Evolutionary conservation across 2,113 vertebrate species (phyloP), one percentile per base, ranked within the genome.

Genomic region (Melanocharis versteri): DNA sequence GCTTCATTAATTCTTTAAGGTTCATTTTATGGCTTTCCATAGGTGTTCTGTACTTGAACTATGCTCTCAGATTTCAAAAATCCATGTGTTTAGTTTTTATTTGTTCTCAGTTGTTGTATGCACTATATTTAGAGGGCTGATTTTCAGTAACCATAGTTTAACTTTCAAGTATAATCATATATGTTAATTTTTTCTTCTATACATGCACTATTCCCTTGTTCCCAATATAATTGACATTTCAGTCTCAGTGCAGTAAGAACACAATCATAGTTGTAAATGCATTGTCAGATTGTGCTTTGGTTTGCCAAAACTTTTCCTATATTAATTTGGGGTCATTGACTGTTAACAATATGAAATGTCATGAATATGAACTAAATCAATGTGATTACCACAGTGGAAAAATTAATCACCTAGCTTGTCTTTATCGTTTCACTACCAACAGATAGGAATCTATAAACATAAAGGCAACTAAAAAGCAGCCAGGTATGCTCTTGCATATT

Each of bases 361-460:
- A 96, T 96, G 87, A 94, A 96, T 93, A 93, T 95, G 78, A 87
- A 85, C 70, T 93, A 95, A 96, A 94, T 97, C 95, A 83, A 97
- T 96, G 93, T 94, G 89, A 95, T 94, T 96, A 94, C 84, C 84
- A 61, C 89, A 83, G 89, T 77, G 93, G 94, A 96, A 96, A 96
- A 93, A 96, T 97, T 96, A 95, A 96, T 96, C 91, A 97, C 87
- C 66, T 72, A 57, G 66, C 93, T 96, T 96, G 93, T 96, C 91
- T 96, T 97, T 91, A 87, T 90, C 62, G 21, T 96, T 89, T 96
- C 70, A 91, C 93, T 96, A 80, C 65, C 73, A 87, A 45, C 70
- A 76, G 87, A 84, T 96, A 94, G 42, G 87, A 94, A 96, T 96
- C 92, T 95, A 96, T 94, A 97, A 96, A 95, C 62, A 93, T 77